These are phyloP conservation scores for Bicyclus anynana DNA, from an alignment of 1,140 invertebrate species.

Conservation along the genomic window DNA sequence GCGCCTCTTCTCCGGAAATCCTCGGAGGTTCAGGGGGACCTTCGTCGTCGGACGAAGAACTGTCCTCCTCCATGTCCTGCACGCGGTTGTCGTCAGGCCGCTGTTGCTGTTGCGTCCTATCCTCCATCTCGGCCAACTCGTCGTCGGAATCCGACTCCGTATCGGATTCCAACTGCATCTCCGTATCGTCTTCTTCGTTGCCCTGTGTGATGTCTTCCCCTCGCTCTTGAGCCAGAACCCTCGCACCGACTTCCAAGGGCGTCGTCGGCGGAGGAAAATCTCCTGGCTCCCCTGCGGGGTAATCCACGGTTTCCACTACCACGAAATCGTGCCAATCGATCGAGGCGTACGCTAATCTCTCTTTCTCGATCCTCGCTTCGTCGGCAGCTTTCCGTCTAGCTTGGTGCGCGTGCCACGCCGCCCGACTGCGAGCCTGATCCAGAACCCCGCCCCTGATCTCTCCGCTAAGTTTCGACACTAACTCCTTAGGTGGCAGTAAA, in stretches of 20 bases:
- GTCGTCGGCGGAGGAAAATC: slow-evolving; percentile 98
- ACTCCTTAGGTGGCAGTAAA: slow-evolving; percentile 95
- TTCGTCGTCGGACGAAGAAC: slow-evolving; percentile 88
- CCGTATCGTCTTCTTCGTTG: slow-evolving; percentile 80
- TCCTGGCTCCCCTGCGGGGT: slow-evolving; percentile 96
- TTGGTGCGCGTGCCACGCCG: slow-evolving; percentile 97
- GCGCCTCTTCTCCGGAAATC: slow-evolving; percentile 80
- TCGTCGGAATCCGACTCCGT: slow-evolving; percentile 81
- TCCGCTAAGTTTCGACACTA: slow-evolving; percentile 87
- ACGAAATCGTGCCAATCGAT: slow-evolving; percentile 99
- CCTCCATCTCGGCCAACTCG: slow-evolving; percentile 83
- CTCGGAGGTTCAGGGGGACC: slow-evolving; percentile 73
- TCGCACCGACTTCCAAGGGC: slow-evolving; percentile 96
- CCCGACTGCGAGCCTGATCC: slow-evolving; percentile 94
- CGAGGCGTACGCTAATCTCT: slow-evolving; percentile 97
- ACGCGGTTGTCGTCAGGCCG: slow-evolving; percentile 75
- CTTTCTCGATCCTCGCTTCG: slow-evolving; percentile 96
- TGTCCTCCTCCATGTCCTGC: slow-evolving; percentile 95
- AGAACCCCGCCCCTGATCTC: slow-evolving; percentile 89
- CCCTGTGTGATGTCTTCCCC: slow-evolving; percentile 62
- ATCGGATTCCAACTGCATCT: slow-evolving; percentile 82
- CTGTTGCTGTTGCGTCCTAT: slow-evolving; percentile 77
- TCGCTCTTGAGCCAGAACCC: slow-evolving; percentile 91
- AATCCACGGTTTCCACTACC: slow-evolving; percentile 99
- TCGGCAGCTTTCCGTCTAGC: slow-evolving; percentile 94